Evolutionary conservation across 2,797 vertebrate species (phyloP), one percentile per base, ranked within the genome.

Genomic region (Pteronotus mesoamericanus): DNA sequence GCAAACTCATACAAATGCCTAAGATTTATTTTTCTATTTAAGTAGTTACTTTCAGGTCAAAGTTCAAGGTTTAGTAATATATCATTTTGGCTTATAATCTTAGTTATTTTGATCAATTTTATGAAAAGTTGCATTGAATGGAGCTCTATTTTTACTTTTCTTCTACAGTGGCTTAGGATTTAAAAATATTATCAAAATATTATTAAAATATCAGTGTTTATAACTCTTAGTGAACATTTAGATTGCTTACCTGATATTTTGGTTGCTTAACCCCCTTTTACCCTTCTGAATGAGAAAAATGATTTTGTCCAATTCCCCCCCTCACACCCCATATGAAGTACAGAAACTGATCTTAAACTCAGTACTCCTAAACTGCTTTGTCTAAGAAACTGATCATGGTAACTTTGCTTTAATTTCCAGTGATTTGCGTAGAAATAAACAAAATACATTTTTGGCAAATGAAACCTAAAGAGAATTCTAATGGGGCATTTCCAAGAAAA

Each of bases 241-340:
- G 26, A 2, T 66, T 51, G 69, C 34, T 3, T 82, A 71, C 32
- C 32, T 85, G 39, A 88, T 18, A 39, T 86, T 89, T 82, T 51
- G 10, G 9, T 66, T 86, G 21, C 16, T 88, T 85, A 91, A 57
- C 19, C 44, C 11, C 3, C 9, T 24, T 66, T 92, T 61, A 83
- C 29, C 12, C 22, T 94, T 86, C 64, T 83, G 61, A 94, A 86
- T 89, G 94, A 93, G 82, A 86, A 86, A 91, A 95, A 87, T 34
- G 5, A 64, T 59, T 86, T 66, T 82, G 6, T 84, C 39, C 16
- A 71, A 92, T 11, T 3, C 7, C 7, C 11, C 37, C 4, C 0
- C 46, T 34, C 12, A 24, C 55, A 1, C 3, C 24, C 1, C 3
- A 77, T 42, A 9, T 57, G n/a, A 92, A 90, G 92, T 18, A 92